Base-by-base conservation (phyloP, 53 echinoderm and acorn worm species). In the Paelopatides confundens region DNA sequence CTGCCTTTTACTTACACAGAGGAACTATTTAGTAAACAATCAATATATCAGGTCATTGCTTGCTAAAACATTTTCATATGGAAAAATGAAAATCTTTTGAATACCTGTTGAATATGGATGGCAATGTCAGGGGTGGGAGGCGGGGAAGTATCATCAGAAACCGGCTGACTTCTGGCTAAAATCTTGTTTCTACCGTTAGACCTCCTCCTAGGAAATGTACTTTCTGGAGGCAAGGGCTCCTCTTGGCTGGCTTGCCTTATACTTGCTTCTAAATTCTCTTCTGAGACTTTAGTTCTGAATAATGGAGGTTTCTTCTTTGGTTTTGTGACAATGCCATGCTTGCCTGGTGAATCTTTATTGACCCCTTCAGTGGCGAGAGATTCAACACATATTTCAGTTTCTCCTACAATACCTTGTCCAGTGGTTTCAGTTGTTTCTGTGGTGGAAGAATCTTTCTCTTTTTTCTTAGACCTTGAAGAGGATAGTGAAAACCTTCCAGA, bases 61-160 rank as follows among this genome's bases (percentile, higher is more conserved):
- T 10, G 12, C 43, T 43, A 12, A 43, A n/a, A n/a, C n/a, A n/a
- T n/a, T n/a, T n/a, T n/a, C n/a, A n/a, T n/a, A n/a, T n/a, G n/a
- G n/a, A n/a, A n/a, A n/a, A n/a, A n/a, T n/a, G n/a, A n/a, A n/a
- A n/a, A n/a, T n/a, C n/a, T n/a, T n/a, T n/a, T n/a, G n/a, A n/a
- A 31, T 53, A 79, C 79, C 79, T 79, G 63, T 63, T 83, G 84
- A 65, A 83, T 83, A 63, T 83, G 84, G 65, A 83, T 83, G 84
- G 84, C 84, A 83, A 96, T 82, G 62, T 96, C 96, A 30, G 96
- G 96, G 0, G 94, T 94, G 29, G 94, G 89, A 9, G 96, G 96
- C 24, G 96, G 96, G 13, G 96, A 96, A 31, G 93, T 91, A 82
- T 94, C 96, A 89, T 96, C 96, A 7, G 91, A 93, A 5, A 96